Conservation (phyloP, 2,888 invertebrate species). For the Tinea pellionella region DNA sequence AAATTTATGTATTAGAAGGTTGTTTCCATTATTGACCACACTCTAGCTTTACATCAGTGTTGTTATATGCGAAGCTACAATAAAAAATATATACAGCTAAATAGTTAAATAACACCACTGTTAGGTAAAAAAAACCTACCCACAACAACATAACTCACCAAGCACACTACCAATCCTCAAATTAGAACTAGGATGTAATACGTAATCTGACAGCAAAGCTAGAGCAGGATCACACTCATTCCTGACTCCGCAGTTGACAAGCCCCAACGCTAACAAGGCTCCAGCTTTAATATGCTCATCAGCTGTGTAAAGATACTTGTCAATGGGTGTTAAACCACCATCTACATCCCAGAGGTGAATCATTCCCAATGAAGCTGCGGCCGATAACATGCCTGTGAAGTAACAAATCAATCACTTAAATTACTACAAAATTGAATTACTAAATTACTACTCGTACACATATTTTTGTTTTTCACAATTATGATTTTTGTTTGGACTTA, state of each 20-base stretch:
- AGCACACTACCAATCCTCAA: conserved; percentile 89
- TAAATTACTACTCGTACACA: too few relatives aligned
- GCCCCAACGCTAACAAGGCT: conserved; percentile 94
- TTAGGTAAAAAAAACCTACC: too few relatives aligned
- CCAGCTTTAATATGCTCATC: conserved; percentile 98
- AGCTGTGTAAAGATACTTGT: conserved; percentile 95
- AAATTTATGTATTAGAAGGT: too few relatives aligned
- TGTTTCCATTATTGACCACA: too few relatives aligned
- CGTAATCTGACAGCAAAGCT: conserved; percentile 94
- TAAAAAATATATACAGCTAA: conserved; percentile 15
- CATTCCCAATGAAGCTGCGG: conserved; percentile 95
- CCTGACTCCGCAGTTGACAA: conserved; percentile 96
- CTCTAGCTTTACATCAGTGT: too few relatives aligned
- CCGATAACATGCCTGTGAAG: conserved; percentile 86
- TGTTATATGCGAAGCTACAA: too few relatives aligned
- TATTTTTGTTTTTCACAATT: too few relatives aligned
- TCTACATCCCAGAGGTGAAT: conserved; percentile 99
- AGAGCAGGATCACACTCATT: conserved; percentile 99
- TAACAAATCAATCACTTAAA: neutral
- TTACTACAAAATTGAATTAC: too few relatives aligned
- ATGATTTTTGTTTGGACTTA: too few relatives aligned
- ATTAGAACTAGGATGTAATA: conserved; percentile 83
- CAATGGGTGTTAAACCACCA: conserved; percentile 96
- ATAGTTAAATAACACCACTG: too few relatives aligned
- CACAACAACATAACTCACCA: conserved; percentile 40